Conservation (phyloP, 2,888 invertebrate species). For the Dione juno region DNA sequence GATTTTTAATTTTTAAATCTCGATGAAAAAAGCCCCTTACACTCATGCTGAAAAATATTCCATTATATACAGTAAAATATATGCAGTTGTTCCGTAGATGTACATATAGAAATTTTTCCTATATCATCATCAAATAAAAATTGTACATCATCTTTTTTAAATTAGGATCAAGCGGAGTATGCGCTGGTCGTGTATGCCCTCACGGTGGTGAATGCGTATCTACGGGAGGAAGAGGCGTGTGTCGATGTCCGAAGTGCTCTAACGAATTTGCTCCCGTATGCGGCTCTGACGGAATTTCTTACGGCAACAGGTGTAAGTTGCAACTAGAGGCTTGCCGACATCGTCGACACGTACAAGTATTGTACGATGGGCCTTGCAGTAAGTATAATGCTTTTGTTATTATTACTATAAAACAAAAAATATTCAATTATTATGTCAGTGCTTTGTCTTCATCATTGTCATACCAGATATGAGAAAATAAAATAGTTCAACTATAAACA, state of each 20-base stretch:
- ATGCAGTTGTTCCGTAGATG: no score
- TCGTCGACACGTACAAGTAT: constrained; percentile 88
- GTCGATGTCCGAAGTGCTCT: constrained; percentile 93
- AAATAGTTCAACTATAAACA: no score
- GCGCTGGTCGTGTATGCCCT: constrained; percentile 88
- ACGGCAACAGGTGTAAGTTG: constrained; percentile 92
- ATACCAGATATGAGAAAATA: no score
- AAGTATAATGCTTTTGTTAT: constrained; percentile 70
- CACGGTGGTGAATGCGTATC: constrained; percentile 87
- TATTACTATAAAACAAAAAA: background rate
- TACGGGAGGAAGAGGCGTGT: constrained; percentile 88
- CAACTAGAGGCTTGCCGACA: constrained; percentile 91
- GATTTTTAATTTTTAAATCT: no score
- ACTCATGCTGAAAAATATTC: no score
- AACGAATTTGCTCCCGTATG: constrained; percentile 93
- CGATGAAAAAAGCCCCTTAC: no score
- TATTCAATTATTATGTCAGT: no score
- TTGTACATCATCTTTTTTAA: no score
- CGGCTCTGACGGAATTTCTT: constrained; percentile 92
- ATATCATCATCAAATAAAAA: no score
- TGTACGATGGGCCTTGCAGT: constrained; percentile 94
- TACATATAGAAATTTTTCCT: no score
- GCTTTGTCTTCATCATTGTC: no score
- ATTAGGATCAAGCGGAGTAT: constrained; percentile 86
- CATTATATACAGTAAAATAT: no score